Evolutionary conservation across 2,797 vertebrate species (phyloP), one percentile per base, ranked within the genome.

Genomic region (Trichosurus vulpecula): DNA sequence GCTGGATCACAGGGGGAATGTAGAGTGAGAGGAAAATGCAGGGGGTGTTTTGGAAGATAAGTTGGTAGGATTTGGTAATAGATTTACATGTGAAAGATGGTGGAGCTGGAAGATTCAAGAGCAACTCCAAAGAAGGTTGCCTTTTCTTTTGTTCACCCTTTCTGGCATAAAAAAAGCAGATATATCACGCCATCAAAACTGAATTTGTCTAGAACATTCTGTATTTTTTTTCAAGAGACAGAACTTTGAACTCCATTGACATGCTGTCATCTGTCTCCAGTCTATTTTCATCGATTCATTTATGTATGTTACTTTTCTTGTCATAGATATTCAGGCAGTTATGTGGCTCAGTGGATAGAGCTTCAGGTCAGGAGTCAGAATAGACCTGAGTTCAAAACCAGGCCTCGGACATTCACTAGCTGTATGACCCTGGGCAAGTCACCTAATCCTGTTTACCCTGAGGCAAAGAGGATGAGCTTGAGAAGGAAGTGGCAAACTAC

Each of bases 221-320:
- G 27, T 97, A 95, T 47, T 41, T 81, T 54, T 95, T 41, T 54
- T 90, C 51, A 16, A 90, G 74, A 93, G n/a, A n/a, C 51, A 56
- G 66, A 54, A 90, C 90, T 90, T 91, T 94, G 52, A 0, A n/a
- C 9, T 29, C n/a, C 41, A 2, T 0, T 22, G 54, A 92, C 55
- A 91, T 66, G 30, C 91, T 87, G 95, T 95, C 19, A 52, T 22
- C 58, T 58, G 61, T 92, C 89, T 95, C 56, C 93, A 58, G 14
- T 31, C 96, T 56, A 74, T 56, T 90, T 91, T 92, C 95, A 95
- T 95, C 94, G 92, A 51, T 94, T 95, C 92, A 90, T 52, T 2
- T 41, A 74, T 30, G n/a, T 41, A 74, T 90, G 58, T 0, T 4
- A 66, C 56, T 96, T 95, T 87, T 0, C 0, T 95, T n/a, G 53